Conservation (phyloP, 2,888 invertebrate genomes). For the Pemphredon lugubris region DNA sequence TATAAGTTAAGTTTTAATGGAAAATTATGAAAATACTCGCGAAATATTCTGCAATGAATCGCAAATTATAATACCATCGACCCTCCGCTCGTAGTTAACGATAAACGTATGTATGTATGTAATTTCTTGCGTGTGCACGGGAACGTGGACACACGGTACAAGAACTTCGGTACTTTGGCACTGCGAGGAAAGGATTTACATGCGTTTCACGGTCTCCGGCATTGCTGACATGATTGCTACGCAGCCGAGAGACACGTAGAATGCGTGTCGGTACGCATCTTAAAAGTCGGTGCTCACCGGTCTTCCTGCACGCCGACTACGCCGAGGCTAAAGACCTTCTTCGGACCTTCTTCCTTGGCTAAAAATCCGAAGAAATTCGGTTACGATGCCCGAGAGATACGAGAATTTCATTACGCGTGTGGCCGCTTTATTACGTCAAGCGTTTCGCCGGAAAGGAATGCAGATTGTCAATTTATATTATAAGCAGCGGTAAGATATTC, state of each 20-base stretch:
- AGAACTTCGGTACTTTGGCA: conserved; percentile 34
- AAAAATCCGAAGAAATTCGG: neutral
- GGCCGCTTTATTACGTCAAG: too few relatives aligned
- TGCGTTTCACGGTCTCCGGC: conserved; percentile 77
- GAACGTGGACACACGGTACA: conserved; percentile 18
- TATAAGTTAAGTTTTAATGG: too few relatives aligned
- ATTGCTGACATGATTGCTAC: conserved; percentile 78
- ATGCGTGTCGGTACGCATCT: conserved; percentile 76
- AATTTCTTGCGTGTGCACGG: neutral
- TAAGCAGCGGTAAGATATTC: too few relatives aligned
- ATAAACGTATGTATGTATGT: too few relatives aligned
- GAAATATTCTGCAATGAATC: too few relatives aligned
- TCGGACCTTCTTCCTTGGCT: conserved; percentile 26
- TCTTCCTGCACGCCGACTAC: conserved; percentile 60
- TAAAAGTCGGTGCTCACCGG: conserved; percentile 67
- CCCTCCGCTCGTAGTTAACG: too few relatives aligned
- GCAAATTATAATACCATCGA: too few relatives aligned
- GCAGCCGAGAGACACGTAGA: conserved; percentile 73
- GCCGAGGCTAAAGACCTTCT: conserved; percentile 59
- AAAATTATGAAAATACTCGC: too few relatives aligned
- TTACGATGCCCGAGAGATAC: neutral
- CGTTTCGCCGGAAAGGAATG: too few relatives aligned
- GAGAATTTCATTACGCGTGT: too few relatives aligned
- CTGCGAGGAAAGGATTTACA: conserved; percentile 75
- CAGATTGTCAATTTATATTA: too few relatives aligned